A percentile compares a stretch with the other conserved stretches of the same genome.
These are phyloP conservation scores for Gymnoscelis rufifasciata DNA, from an alignment of 2,888 invertebrate species.

Conservation along the genomic window DNA sequence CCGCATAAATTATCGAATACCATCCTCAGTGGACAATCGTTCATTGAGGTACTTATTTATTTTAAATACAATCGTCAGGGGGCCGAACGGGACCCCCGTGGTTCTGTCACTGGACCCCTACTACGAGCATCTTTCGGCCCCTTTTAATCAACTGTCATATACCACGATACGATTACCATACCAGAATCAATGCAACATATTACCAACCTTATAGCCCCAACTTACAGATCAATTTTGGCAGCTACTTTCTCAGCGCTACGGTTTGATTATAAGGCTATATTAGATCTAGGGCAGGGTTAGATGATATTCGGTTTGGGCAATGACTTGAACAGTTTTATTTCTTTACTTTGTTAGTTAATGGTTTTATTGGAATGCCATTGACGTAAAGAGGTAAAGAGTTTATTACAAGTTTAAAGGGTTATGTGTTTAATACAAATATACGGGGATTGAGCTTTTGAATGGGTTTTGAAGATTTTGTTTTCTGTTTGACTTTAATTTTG, in stretches of 20 bases:
- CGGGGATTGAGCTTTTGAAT: too few species aligned
- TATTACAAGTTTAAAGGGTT: too few species aligned
- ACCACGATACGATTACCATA: conserved; percentile 32
- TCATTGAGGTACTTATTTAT: conserved; percentile 79
- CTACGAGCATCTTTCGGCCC: conserved; percentile 71
- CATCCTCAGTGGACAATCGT: conserved; percentile 69
- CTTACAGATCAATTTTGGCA: conserved; percentile 32
- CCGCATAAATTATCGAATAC: conserved; percentile 52
- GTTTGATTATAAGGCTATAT: conserved; percentile 65
- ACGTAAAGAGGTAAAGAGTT: background rate
- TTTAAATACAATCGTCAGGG: conserved; percentile 79
- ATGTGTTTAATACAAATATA: too few species aligned
- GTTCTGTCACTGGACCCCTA: conserved; percentile 76
- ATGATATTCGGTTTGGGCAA: conserved; percentile 38
- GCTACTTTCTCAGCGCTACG: conserved; percentile 44
- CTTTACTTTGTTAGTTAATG: background rate
- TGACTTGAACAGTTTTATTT: conserved; percentile 12
- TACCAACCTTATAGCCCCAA: background rate
- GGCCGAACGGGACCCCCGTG: conserved; percentile 61
- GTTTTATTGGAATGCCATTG: conserved; percentile 1
- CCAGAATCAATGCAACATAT: background rate
- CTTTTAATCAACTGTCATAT: conserved; percentile 78
- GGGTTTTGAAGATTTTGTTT: too few species aligned
- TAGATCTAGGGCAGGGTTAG: conserved; percentile 55
- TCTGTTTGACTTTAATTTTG: too few species aligned